Conservation (phyloP, 2,113 vertebrate genomes). For the Tichodroma muraria region DNA sequence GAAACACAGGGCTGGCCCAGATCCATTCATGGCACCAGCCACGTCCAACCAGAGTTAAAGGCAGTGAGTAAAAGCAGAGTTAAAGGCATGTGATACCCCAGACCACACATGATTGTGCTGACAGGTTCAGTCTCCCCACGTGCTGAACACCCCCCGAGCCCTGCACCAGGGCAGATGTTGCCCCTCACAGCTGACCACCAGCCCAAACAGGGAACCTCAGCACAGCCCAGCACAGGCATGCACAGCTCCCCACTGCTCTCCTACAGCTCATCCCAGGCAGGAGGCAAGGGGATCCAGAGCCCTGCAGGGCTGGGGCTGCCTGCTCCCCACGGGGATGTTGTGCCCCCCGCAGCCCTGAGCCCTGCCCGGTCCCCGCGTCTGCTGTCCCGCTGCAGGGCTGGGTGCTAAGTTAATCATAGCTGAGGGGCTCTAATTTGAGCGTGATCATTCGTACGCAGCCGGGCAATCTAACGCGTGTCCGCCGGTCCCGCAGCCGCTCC, state of each 20-base stretch:
- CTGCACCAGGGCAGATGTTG: fast-evolving
- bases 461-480: background rate
- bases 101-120: fast-evolving
- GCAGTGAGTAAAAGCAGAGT: no score
- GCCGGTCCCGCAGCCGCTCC: no score
- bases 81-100: background rate
- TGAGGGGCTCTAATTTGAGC: background rate
- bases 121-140: fast-evolving
- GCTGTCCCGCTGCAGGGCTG: fast-evolving
- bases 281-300: background rate
- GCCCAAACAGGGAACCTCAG: background rate
- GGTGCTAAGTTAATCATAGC: fast-evolving
- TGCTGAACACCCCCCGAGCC: no score
- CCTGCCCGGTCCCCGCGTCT: fast-evolving
- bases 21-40: fast-evolving
- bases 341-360: background rate
- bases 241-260: background rate
- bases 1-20: background rate
- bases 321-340: fast-evolving
- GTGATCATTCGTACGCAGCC: background rate
- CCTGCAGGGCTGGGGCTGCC: background rate
- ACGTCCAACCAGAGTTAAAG: background rate
- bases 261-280: fast-evolving
- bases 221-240: background rate
- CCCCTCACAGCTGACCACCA: background rate